A percentile compares a stretch with the other conserved stretches of the same genome.
These are phyloP conservation scores for Carassius gibelio DNA, from an alignment of 2,113 vertebrate species.

Conservation along the genomic window DNA sequence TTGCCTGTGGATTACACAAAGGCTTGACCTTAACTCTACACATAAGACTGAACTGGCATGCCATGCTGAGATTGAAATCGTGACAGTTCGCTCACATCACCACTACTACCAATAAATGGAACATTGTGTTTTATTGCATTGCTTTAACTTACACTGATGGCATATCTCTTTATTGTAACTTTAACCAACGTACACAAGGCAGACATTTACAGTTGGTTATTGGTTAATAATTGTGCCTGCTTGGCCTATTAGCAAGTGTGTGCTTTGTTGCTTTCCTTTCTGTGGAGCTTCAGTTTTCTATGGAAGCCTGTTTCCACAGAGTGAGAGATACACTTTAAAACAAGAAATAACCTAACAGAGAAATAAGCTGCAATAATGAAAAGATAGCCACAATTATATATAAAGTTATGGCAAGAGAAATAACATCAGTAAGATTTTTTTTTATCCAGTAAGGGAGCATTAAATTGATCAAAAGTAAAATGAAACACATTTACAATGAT, in stretches of 20 bases:
- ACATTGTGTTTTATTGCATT: background rate
- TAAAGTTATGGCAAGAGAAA: too few species aligned
- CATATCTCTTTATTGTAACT: background rate
- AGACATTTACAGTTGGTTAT: too few species aligned
- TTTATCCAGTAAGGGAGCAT: too few species aligned
- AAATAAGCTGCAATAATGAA: too few species aligned
- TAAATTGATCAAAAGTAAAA: too few species aligned
- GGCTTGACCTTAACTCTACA: background rate
- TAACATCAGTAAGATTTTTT: too few species aligned
- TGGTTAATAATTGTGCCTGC: background rate
- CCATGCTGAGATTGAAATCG: background rate
- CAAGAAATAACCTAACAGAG: background rate
- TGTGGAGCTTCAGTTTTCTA: too few species aligned
- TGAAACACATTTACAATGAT: too few species aligned
- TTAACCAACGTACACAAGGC: background rate
- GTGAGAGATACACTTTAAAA: background rate
- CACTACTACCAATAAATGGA: background rate
- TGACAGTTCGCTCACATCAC: background rate
- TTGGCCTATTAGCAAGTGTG: background rate
- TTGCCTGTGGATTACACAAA: slow-evolving; percentile 74
- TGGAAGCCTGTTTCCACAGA: too few species aligned
- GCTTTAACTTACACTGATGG: background rate
- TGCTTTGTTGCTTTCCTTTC: background rate
- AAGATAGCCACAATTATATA: too few species aligned
- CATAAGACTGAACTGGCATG: background rate